Evolutionary conservation across 2,113 vertebrate genomes (phyloP).

Genomic region (Aegithalos caudatus): DNA sequence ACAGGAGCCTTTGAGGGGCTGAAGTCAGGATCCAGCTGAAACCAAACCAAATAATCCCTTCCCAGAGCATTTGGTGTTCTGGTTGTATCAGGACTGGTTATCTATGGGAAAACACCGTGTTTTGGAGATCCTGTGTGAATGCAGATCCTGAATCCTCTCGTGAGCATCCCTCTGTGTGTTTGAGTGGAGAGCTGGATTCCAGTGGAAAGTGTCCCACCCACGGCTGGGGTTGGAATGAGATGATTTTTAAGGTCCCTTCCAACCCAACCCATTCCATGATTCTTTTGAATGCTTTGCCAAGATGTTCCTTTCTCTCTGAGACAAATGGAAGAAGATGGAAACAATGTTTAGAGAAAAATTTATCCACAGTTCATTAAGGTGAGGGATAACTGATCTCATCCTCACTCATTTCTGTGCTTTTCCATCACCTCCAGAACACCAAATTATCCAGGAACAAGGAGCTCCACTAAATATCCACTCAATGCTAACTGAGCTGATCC

Average conservation of each 20-base stretch:
- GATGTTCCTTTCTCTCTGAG: not conserved
- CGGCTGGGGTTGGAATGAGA: not conserved
- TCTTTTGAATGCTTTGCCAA: not conserved
- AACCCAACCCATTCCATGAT: not conserved
- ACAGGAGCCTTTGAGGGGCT: not conserved
- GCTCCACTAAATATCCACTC: not conserved
- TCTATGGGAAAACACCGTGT: accelerated
- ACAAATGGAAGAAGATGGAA: not conserved
- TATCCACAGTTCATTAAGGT: not conserved
- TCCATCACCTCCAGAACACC: not conserved
- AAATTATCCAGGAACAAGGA: not conserved
- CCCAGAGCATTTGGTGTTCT: not conserved
- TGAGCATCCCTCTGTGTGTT: not conserved
- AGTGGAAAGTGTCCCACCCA: not conserved
- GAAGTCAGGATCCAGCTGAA: not conserved
- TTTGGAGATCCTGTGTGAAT: not conserved
- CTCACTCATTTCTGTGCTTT: not conserved
- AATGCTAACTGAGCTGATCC: not conserved
- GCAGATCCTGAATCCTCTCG: not conserved
- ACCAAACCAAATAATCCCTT: not conserved
- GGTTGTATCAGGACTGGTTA: not conserved
- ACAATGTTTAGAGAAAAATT: not conserved
- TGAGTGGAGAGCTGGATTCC: not conserved
- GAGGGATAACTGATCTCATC: not conserved
- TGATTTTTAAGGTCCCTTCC: not conserved